These are phyloP conservation scores for Blastomussa wellsi DNA, from an alignment of 92 coral and sea anemone genomes.

Conservation along the genomic window DNA sequence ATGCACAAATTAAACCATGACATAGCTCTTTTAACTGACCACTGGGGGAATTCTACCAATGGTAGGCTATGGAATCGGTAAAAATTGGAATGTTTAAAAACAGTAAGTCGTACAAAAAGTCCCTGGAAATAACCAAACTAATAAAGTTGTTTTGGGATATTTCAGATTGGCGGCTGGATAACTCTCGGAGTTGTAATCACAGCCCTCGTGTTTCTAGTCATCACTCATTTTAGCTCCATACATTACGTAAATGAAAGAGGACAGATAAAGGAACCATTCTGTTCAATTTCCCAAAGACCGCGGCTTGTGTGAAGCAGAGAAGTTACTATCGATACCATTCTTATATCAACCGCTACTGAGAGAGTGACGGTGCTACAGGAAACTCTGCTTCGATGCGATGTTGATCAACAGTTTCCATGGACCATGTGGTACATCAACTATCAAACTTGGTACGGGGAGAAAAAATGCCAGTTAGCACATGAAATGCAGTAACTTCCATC, in stretches of 20 bases:
- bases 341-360: not conserved
- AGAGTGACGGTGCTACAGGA: not conserved
- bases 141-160: not conserved
- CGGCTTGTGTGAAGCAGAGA: not conserved
- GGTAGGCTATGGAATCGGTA: no score
- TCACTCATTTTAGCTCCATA: conserved; percentile 38
- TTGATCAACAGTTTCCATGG: not conserved
- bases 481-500: no score
- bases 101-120: no score
- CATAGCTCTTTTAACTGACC: no score
- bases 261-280: conserved; percentile 22
- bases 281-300: not conserved
- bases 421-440: no score
- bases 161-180: conserved; percentile 47
- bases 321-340: no score
- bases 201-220: conserved; percentile 17
- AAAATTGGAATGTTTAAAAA: no score
- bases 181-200: conserved; percentile 25
- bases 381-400: not conserved
- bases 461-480: no score
- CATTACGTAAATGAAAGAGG: not conserved
- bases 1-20: no score
- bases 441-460: no score
- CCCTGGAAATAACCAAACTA: not conserved
- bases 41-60: no score